Percentiles rank a stretch among this genome's conserved stretches.
Conservation (phyloP, 2,113 vertebrate genomes). For the Brachyhypopomus gauderio region DNA sequence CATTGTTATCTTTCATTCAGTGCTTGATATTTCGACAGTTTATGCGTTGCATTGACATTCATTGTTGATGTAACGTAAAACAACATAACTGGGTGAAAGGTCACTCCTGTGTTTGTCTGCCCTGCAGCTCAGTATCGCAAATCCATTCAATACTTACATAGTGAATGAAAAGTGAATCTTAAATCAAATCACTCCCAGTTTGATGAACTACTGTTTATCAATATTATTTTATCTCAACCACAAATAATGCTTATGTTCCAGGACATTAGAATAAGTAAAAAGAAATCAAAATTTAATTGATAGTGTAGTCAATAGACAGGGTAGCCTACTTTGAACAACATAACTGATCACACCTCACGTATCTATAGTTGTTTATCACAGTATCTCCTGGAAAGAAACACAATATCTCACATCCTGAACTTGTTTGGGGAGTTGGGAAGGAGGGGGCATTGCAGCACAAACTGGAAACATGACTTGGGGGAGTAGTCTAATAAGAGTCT, state of each 20-base stretch:
- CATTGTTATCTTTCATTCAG: neutral
- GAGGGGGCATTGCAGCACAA: neutral
- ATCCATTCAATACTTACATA: neutral
- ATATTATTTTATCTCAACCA: neutral
- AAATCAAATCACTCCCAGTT: neutral
- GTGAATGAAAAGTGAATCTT: neutral
- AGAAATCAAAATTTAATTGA: neutral
- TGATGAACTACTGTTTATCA: neutral
- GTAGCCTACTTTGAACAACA: neutral
- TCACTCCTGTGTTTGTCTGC: neutral
- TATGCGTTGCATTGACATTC: neutral
- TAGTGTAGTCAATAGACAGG: no score
- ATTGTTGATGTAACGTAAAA: neutral
- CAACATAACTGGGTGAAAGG: conserved; percentile 26
- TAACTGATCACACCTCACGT: neutral
- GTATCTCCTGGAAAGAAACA: conserved; percentile 25
- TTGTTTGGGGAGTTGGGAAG: neutral
- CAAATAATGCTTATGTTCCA: neutral
- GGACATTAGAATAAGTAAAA: neutral
- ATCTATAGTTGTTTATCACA: conserved; percentile 20
- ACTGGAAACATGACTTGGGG: conserved; percentile 2
- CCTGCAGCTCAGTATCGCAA: neutral
- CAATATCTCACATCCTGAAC: conserved; percentile 4
- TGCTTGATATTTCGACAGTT: neutral
- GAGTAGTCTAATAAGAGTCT: neutral